Evolutionary conservation across 2,113 vertebrate genomes (phyloP).

Genomic region (Lota lota): DNA sequence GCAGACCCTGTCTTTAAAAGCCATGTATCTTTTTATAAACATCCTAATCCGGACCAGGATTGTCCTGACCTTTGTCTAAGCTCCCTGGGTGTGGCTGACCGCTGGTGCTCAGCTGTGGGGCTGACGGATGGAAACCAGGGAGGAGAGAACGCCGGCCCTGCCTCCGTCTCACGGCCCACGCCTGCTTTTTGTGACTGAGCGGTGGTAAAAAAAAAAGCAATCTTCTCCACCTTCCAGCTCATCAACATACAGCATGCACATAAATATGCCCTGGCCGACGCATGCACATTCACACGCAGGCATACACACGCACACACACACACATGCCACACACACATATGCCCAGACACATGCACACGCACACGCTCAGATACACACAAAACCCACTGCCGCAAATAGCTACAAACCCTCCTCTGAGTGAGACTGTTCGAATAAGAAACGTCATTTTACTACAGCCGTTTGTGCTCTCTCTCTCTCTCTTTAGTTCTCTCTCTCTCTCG

Average conservation of each 20-base stretch:
- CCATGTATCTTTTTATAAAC: background rate
- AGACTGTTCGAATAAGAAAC: constrained; percentile 40
- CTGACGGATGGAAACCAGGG: constrained; percentile 1
- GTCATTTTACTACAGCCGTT: constrained; percentile 38
- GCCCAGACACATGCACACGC: no score
- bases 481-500: constrained; percentile 40
- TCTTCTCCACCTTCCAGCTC: constrained; percentile 43
- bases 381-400: background rate
- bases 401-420: constrained; percentile 18
- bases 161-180: constrained; percentile 22
- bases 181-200: constrained; percentile 56
- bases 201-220: constrained; percentile 61
- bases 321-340: background rate
- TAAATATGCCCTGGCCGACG: no score
- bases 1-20: background rate
- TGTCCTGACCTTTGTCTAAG: background rate
- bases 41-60: background rate
- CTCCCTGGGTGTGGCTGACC: background rate
- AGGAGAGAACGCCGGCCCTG: constrained; percentile 9
- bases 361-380: constrained; percentile 1
- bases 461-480: constrained; percentile 18
- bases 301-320: constrained; percentile 8
- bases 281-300: background rate
- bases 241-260: constrained; percentile 37
- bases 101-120: background rate